Percentiles rank a stretch among this genome's conserved stretches.
Conservation (phyloP, 2,888 invertebrate species). For the Gastrophysa polygoni region DNA sequence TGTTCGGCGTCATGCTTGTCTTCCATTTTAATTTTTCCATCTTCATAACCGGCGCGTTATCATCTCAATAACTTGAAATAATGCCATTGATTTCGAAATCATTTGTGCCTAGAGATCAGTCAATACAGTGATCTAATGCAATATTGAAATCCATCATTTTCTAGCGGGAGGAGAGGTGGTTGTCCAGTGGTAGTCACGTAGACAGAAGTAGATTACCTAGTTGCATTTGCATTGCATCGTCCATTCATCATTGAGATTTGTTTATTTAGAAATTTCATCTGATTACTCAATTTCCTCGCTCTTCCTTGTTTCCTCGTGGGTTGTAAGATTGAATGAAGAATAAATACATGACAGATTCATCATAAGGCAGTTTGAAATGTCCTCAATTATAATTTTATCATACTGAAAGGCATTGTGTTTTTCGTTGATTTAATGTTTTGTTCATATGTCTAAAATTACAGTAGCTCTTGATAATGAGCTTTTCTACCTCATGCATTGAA, state of each 20-base stretch:
- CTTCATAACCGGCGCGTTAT: slow-evolving; percentile 12
- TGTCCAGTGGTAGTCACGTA: not conserved
- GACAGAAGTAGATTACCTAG: not conserved
- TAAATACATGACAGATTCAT: too few relatives aligned
- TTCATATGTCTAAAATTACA: too few relatives aligned
- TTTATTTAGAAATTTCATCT: not conserved
- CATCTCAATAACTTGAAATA: not conserved
- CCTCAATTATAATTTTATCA: too few relatives aligned
- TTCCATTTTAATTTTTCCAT: slow-evolving; percentile 30
- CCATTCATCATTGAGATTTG: not conserved
- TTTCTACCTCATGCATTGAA: too few relatives aligned
- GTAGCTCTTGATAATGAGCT: too few relatives aligned
- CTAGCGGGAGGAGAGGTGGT: not conserved
- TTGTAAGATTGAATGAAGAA: too few relatives aligned
- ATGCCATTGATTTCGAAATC: not conserved
- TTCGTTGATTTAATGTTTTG: too few relatives aligned
- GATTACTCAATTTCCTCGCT: not conserved
- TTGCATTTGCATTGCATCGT: not conserved
- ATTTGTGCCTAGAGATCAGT: not conserved
- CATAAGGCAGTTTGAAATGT: too few relatives aligned
- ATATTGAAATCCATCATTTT: too few relatives aligned
- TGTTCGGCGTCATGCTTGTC: slow-evolving; percentile 53
- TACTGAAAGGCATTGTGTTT: too few relatives aligned
- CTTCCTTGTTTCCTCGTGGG: too few relatives aligned
- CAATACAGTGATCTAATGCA: not conserved